Evolutionary conservation across 2,888 invertebrate genomes (phyloP).

Genomic region (Amphipyra berbera): DNA sequence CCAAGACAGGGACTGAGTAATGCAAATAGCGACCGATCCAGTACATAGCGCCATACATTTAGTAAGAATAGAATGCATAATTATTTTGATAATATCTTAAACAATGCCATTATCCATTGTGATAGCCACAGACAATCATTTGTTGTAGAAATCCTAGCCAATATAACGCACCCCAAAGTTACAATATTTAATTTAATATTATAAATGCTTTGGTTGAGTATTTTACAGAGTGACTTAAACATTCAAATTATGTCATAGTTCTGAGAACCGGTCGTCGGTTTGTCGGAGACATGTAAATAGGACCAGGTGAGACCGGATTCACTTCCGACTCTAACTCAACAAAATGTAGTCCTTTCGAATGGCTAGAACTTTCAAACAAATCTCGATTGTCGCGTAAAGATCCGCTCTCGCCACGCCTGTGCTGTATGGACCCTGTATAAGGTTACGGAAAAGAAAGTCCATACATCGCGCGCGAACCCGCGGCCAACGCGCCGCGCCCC

Average conservation of each 20-base stretch:
- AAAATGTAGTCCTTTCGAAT: slow-evolving; percentile 51
- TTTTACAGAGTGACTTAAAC: slow-evolving; percentile 23
- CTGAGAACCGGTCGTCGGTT: slow-evolving; percentile 39
- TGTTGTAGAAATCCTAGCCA: background rate
- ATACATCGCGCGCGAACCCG: slow-evolving; percentile 58
- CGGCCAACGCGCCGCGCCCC: slow-evolving; percentile 44
- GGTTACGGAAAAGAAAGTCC: slow-evolving; percentile 86
- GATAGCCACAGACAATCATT: slow-evolving; percentile 4
- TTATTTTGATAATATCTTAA: slow-evolving; percentile 1
- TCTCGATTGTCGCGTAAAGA: slow-evolving; percentile 53
- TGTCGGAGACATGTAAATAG: slow-evolving; percentile 40
- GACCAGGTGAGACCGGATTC: slow-evolving; percentile 50
- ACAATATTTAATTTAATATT: slow-evolving; percentile 5
- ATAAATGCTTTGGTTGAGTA: slow-evolving; percentile 12
- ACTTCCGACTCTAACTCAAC: slow-evolving; percentile 47
- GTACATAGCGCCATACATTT: background rate
- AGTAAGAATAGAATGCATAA: background rate
- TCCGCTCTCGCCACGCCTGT: slow-evolving; percentile 55
- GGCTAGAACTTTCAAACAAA: slow-evolving; percentile 57
- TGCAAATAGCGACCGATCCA: background rate
- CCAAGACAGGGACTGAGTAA: background rate
- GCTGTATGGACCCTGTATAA: slow-evolving; percentile 62
- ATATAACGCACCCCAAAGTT: slow-evolving; percentile 4
- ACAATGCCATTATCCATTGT: slow-evolving; percentile 14
- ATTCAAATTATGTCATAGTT: slow-evolving; percentile 48